Percentiles rank a stretch among this genome's conserved stretches.
These are phyloP conservation scores for Panthera leo DNA, from an alignment of 2,113 vertebrate species.

Conservation along the genomic window DNA sequence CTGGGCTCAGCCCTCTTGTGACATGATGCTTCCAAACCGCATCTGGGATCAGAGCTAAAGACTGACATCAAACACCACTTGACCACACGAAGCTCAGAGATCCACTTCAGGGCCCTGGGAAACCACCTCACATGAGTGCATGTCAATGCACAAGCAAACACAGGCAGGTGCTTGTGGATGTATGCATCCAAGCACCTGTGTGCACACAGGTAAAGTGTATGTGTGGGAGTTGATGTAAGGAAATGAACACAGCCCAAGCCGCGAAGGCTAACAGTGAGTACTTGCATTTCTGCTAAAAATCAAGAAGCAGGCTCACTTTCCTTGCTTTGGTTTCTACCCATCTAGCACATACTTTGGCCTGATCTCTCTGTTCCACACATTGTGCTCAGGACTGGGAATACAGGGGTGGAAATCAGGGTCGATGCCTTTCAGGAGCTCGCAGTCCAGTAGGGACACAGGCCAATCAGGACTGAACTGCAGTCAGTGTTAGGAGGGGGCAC, in stretches of 20 bases:
- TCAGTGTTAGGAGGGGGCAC: not conserved
- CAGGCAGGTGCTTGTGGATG: fast-evolving
- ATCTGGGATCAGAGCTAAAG: not conserved
- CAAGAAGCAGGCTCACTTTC: not conserved
- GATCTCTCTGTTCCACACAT: not conserved
- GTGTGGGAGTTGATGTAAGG: not conserved
- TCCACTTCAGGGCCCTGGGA: not conserved
- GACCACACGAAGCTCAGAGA: not conserved
- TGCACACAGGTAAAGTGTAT: not conserved
- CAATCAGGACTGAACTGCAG: not conserved
- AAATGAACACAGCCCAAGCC: not conserved
- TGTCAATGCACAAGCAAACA: not conserved
- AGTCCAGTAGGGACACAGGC: not conserved
- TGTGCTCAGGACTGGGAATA: not conserved
- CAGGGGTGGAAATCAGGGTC: not conserved
- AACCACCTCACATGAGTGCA: not conserved
- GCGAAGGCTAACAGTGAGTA: not conserved
- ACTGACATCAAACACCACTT: not conserved
- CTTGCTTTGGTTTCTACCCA: not conserved
- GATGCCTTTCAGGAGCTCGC: not conserved
- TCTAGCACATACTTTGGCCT: not conserved
- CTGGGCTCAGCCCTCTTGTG: not conserved
- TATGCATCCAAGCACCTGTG: not conserved
- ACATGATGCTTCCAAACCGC: not conserved
- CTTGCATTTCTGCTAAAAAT: not conserved